Conservation (phyloP, 53 echinoderm and acorn worm genomes). For the Antedon mediterranea region DNA sequence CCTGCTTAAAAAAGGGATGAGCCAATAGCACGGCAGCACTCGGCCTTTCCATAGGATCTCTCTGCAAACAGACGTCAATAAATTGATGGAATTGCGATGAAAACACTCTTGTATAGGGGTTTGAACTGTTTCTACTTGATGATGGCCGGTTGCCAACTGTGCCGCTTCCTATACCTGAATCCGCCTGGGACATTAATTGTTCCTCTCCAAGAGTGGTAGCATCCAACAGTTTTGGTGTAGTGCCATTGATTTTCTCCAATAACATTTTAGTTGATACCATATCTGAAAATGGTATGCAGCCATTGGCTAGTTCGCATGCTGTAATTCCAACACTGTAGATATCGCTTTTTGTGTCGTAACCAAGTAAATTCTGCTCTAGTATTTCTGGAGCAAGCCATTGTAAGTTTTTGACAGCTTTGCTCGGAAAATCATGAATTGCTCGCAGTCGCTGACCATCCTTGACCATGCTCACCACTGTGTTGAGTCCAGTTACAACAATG, state of each 20-base stretch:
- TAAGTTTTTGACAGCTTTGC: constrained; percentile 59
- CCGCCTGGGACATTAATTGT: constrained; percentile 16
- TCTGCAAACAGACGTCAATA: constrained; percentile 71
- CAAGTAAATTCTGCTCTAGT: constrained; percentile 91
- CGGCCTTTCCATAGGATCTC: constrained; percentile 63
- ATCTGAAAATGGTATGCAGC: constrained; percentile 93
- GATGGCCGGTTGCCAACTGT: constrained; percentile 17
- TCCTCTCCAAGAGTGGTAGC: constrained; percentile 51
- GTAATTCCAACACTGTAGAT: constrained; percentile 94
- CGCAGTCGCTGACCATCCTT: constrained; percentile 58
- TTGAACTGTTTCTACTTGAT: constrained; percentile 35
- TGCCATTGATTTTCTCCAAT: constrained; percentile 85
- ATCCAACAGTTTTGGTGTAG: constrained; percentile 90
- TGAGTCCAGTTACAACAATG: constrained; percentile 49
- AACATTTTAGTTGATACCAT: constrained; percentile 99
- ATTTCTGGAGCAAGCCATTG: constrained; percentile 95
- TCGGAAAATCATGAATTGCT: constrained; percentile 85
- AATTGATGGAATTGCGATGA: constrained; percentile 89
- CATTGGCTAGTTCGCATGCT: constrained; percentile 95
- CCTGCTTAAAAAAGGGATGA: constrained; percentile 90
- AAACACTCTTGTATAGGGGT: constrained; percentile 74
- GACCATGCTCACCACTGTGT: constrained; percentile 68
- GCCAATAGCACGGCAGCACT: constrained; percentile 47
- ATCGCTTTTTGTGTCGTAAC: constrained; percentile 85
- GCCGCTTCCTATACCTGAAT: constrained; percentile 9